phyloP scores from a whole-genome alignment of 2,888 invertebrate genomes.

The Drosophila buzzatii region DNA sequence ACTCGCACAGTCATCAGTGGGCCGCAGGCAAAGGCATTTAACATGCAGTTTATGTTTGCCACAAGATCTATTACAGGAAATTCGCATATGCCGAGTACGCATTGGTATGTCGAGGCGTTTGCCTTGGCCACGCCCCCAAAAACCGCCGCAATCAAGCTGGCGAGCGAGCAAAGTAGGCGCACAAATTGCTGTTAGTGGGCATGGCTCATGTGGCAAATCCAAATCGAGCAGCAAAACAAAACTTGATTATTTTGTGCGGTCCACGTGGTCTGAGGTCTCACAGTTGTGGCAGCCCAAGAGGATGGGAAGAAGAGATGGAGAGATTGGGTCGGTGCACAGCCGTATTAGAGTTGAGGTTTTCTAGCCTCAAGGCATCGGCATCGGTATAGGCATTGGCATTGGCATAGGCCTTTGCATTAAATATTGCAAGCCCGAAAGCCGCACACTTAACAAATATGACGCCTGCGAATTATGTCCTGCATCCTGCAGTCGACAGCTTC shows the following conservation, averaged over 20 bases:
- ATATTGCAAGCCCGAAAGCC: slow-evolving; percentile 60
- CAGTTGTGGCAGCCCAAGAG: background rate
- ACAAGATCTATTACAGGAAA: slow-evolving; percentile 83
- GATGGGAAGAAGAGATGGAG: accelerated
- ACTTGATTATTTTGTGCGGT: slow-evolving; percentile 84
- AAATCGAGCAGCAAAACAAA: slow-evolving; percentile 84
- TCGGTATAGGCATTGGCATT: slow-evolving; percentile 15
- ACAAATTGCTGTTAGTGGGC: slow-evolving; percentile 82
- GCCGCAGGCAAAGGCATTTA: slow-evolving; percentile 75
- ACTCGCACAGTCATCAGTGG: slow-evolving; percentile 8
- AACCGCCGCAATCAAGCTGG: slow-evolving; percentile 28
- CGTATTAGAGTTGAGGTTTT: slow-evolving; percentile 33
- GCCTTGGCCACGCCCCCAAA: slow-evolving; percentile 41
- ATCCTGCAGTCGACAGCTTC: slow-evolving; percentile 3
- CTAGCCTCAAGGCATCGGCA: slow-evolving; percentile 15
- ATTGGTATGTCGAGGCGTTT: slow-evolving; percentile 45
- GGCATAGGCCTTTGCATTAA: slow-evolving; percentile 56
- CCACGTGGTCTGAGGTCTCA: slow-evolving; percentile 36
- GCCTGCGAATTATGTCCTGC: slow-evolving; percentile 65
- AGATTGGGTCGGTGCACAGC: too few relatives aligned
- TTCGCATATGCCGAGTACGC: slow-evolving; percentile 67
- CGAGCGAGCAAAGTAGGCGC: slow-evolving; percentile 41
- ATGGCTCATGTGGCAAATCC: slow-evolving; percentile 80
- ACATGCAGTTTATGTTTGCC: slow-evolving; percentile 82
- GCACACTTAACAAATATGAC: slow-evolving; percentile 72